Evolutionary conservation across 2,113 vertebrate genomes (phyloP).

Genomic region (Oophaga pumilio): DNA sequence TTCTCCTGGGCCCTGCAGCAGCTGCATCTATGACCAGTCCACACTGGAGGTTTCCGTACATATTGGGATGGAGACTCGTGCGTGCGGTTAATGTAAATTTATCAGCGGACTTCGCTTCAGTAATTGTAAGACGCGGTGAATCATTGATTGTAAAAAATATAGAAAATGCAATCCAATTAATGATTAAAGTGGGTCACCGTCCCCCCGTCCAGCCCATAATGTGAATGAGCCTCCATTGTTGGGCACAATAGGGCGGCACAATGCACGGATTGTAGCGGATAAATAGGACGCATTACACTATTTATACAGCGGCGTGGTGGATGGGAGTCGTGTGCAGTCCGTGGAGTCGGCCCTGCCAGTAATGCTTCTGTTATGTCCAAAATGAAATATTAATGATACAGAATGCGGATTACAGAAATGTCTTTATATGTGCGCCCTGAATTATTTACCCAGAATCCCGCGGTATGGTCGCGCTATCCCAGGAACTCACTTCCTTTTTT

Average conservation of each 20-base stretch:
- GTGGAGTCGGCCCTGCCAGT: neutral
- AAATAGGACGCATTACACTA: neutral
- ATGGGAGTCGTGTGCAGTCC: neutral
- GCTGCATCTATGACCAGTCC: neutral
- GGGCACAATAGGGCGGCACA: neutral
- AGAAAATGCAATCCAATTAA: neutral
- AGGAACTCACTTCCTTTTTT: conserved; percentile 44
- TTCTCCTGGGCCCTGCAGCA: neutral
- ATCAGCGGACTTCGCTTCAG: too few species aligned
- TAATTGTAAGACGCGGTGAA: neutral
- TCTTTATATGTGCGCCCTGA: conserved; percentile 40
- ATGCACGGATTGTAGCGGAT: neutral
- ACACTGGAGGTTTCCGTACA: too few species aligned
- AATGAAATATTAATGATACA: conserved; percentile 48
- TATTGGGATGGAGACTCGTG: neutral
- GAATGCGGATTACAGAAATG: conserved; percentile 28
- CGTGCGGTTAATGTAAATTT: too few species aligned
- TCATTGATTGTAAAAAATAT: neutral
- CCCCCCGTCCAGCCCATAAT: neutral
- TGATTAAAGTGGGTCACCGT: neutral
- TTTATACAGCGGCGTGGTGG: neutral
- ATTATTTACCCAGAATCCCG: conserved; percentile 45
- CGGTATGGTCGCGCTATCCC: neutral
- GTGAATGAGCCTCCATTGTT: neutral
- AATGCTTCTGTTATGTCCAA: conserved; percentile 33